Evolutionary conservation across 1,140 invertebrate species (phyloP).

Genomic region (Drosophila nannoptera): DNA sequence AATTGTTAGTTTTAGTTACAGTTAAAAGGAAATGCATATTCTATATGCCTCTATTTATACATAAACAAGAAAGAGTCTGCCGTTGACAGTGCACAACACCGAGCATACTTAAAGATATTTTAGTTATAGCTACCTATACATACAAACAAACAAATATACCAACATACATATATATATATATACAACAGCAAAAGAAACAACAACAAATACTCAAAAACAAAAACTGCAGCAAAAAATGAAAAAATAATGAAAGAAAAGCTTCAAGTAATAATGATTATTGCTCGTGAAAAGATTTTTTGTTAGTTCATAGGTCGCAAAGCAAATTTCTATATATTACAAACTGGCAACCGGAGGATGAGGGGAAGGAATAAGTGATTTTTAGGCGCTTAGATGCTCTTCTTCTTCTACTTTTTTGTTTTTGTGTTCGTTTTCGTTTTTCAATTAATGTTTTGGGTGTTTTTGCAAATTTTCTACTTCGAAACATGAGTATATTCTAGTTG

Average conservation of each 20-base stretch:
- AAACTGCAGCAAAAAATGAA: constrained; percentile 21
- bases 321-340: constrained; percentile 33
- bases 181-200: constrained; percentile 47
- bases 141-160: constrained; percentile 34
- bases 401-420: constrained; percentile 21
- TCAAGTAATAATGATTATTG: constrained; percentile 44
- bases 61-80: constrained; percentile 33
- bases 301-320: constrained; percentile 54
- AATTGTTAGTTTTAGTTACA: constrained; percentile 56
- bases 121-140: constrained; percentile 38
- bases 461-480: constrained; percentile 21
- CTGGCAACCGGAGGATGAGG: constrained; percentile 34
- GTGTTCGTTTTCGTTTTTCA: constrained; percentile 23
- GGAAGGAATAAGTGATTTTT: constrained; percentile 70
- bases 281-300: constrained; percentile 57
- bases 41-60: neutral
- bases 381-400: constrained; percentile 32
- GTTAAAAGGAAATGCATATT: constrained; percentile 20
- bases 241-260: constrained; percentile 39
- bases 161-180: constrained; percentile 53
- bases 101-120: constrained; percentile 35
- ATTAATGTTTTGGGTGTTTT: constrained; percentile 9
- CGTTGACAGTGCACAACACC: constrained; percentile 37
- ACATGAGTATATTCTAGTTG: constrained; percentile 77
- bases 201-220: constrained; percentile 46